Evolutionary conservation across 2,888 invertebrate genomes (phyloP).

Genomic region (Rotaria macrura): DNA sequence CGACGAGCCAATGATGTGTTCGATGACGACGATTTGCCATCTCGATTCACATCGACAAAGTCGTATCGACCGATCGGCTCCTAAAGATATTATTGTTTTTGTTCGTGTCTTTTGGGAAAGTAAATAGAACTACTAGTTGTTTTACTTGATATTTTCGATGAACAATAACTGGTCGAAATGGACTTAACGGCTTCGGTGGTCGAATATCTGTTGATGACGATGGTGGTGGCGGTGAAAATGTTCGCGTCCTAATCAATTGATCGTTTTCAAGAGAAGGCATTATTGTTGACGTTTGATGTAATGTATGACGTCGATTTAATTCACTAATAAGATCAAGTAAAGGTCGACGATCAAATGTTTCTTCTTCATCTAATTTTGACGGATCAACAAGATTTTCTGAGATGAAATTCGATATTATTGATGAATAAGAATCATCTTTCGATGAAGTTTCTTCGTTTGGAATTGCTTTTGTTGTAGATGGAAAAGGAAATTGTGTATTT

Average conservation of each 20-base stretch:
- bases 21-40: background rate
- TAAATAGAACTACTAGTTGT: no score
- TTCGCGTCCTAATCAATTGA: no score
- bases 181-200: background rate
- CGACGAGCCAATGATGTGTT: background rate
- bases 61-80: background rate
- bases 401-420: background rate
- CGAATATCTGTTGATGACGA: background rate
- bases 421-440: background rate
- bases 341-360: slow-evolving; percentile 11
- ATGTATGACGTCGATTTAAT: background rate
- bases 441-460: background rate
- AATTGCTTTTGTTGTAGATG: background rate
- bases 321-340: background rate
- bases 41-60: background rate
- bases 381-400: background rate
- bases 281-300: background rate
- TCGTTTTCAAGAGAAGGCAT: background rate
- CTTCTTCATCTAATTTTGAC: background rate
- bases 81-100: no score
- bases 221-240: background rate
- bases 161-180: slow-evolving; percentile 10
- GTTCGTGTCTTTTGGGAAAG: no score
- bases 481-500: background rate
- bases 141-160: slow-evolving; percentile 13